These are phyloP conservation scores for Palaemon carinicauda DNA, from an alignment of 1,140 invertebrate genomes.

Conservation along the genomic window DNA sequence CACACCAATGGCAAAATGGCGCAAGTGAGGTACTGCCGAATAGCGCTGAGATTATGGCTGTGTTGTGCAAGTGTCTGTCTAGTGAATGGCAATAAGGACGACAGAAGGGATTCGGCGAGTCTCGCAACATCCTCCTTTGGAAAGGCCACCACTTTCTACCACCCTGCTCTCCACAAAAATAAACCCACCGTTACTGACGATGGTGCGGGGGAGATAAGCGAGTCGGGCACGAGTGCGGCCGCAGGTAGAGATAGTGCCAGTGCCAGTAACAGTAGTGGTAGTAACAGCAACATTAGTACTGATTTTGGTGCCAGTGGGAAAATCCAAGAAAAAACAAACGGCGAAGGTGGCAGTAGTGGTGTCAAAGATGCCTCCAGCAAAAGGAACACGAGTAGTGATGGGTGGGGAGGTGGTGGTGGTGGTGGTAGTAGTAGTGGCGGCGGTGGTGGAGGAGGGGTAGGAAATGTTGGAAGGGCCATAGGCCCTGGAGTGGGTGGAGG, in stretches of 20 bases:
- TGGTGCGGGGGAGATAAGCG: not conserved
- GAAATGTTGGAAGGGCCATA: not conserved
- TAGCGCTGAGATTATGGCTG: constrained; percentile 2
- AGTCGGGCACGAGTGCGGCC: not conserved
- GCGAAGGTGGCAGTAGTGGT: not conserved
- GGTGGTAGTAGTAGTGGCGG: not conserved
- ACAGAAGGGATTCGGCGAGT: not conserved
- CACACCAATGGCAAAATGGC: constrained; percentile 38
- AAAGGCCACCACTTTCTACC: not conserved
- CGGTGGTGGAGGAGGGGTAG: not conserved
- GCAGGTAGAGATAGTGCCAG: not conserved
- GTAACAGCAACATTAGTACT: not conserved
- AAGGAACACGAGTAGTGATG: not conserved
- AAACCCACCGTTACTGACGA: not conserved
- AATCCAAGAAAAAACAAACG: not conserved
- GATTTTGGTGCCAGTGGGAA: too few relatives aligned
- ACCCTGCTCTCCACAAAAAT: not conserved
- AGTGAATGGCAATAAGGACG: not conserved
- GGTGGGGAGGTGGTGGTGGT: not conserved
- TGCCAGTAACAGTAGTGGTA: not conserved
- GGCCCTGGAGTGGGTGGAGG: too few relatives aligned
- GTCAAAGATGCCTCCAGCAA: not conserved
- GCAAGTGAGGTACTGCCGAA: not conserved
- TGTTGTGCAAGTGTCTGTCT: constrained; percentile 20
- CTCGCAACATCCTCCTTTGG: not conserved